Percentiles rank a stretch among this genome's conserved stretches.
Conservation (phyloP, 2,797 vertebrate species). For the Buphagus erythrorhynchus region DNA sequence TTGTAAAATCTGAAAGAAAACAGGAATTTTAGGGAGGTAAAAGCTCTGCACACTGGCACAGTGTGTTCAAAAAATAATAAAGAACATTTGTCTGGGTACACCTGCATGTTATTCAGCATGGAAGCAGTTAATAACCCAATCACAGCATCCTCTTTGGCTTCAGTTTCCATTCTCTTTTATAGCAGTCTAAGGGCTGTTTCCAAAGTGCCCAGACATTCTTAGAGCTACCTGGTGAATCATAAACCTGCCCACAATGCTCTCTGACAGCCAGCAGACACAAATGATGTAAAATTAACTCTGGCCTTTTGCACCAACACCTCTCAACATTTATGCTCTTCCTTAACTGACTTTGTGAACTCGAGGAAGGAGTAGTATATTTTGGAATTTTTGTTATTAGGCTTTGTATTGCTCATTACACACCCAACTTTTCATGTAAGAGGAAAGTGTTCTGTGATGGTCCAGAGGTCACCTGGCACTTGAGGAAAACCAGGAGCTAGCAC, state of each 20-base stretch:
- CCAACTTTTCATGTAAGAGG: background rate
- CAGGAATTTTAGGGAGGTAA: background rate
- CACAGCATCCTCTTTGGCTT: background rate
- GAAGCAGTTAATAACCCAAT: slow-evolving; percentile 23
- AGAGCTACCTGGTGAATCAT: slow-evolving; percentile 14
- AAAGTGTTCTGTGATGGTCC: background rate
- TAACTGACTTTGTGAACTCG: background rate
- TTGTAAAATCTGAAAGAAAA: background rate
- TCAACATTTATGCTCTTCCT: background rate
- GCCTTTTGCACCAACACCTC: background rate
- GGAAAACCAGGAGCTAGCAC: background rate
- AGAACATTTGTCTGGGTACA: background rate
- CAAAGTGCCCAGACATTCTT: background rate
- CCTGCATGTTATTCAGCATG: background rate
- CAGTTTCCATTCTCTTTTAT: slow-evolving; percentile 9
- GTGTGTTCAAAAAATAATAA: background rate
- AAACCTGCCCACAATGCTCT: slow-evolving; percentile 23
- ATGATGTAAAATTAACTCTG: background rate
- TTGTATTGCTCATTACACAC: background rate
- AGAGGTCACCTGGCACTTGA: background rate
- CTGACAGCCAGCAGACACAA: background rate
- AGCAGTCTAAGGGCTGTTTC: background rate
- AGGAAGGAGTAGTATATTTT: background rate
- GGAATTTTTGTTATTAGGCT: background rate
- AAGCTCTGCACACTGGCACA: background rate